These are phyloP conservation scores for Itoplectis maculator DNA, from an alignment of 2,888 invertebrate genomes.

Conservation along the genomic window DNA sequence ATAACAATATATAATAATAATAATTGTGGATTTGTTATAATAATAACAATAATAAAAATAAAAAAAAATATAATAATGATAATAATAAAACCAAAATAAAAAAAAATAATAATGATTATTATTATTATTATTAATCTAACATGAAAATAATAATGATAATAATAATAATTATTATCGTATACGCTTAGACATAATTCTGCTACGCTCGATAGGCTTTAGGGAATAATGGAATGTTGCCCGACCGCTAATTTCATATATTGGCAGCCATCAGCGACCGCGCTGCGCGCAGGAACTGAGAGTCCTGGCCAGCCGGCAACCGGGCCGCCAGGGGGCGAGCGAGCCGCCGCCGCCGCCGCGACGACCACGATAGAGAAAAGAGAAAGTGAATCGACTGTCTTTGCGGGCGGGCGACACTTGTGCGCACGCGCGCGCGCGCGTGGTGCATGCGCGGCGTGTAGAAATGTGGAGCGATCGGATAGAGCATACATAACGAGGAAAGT, in stretches of 20 bases:
- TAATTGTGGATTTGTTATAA: no score
- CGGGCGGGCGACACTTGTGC: slow-evolving; percentile 42
- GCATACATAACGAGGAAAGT: slow-evolving; percentile 65
- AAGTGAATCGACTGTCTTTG: slow-evolving; percentile 68
- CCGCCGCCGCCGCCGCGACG: no score
- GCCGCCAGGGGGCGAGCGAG: neutral
- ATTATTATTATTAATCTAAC: no score
- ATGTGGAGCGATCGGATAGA: slow-evolving; percentile 62
- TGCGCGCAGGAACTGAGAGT: slow-evolving; percentile 22
- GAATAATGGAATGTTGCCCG: slow-evolving; percentile 57
- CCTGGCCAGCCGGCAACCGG: neutral
- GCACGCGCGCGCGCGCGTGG: slow-evolving; percentile 28
- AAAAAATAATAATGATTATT: no score
- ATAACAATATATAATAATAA: no score
- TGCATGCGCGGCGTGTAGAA: slow-evolving; percentile 58
- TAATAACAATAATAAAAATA: no score
- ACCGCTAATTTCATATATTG: slow-evolving; percentile 47
- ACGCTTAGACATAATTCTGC: neutral
- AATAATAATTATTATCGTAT: no score
- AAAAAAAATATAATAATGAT: no score
- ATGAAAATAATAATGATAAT: no score
- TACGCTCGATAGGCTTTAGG: neutral
- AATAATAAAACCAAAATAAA: no score
- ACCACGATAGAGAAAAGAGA: slow-evolving; percentile 65
- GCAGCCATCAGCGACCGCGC: slow-evolving; percentile 29